Evolutionary conservation across 2,888 invertebrate genomes (phyloP).

Genomic region (Halictus ligatus): DNA sequence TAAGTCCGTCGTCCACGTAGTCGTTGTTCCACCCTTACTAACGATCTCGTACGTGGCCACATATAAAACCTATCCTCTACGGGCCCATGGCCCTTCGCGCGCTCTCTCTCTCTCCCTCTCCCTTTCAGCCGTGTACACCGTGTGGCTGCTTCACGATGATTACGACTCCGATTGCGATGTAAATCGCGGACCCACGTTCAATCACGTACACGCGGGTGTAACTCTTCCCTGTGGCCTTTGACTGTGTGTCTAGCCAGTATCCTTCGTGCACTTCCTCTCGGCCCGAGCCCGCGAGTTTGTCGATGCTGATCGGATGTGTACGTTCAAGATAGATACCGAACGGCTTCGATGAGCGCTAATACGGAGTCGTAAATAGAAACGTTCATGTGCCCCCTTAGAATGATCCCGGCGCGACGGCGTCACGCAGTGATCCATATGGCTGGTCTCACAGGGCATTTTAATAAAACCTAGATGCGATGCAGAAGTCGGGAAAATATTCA

Average conservation of each 20-base stretch:
- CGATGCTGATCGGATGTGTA: conserved; percentile 56
- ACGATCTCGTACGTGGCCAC: conserved; percentile 77
- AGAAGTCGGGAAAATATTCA: background rate
- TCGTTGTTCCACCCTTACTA: conserved; percentile 75
- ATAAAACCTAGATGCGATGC: background rate
- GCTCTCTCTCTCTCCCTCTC: conserved; percentile 19
- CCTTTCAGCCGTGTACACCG: conserved; percentile 49
- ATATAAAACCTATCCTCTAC: conserved; percentile 49
- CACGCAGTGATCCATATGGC: background rate
- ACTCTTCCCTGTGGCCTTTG: conserved; percentile 72
- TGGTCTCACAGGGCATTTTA: background rate
- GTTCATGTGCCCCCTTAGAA: conserved; percentile 15
- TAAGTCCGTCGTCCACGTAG: conserved; percentile 52
- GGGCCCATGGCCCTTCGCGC: conserved; percentile 27
- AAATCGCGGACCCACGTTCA: conserved; percentile 80
- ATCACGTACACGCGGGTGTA: conserved; percentile 77
- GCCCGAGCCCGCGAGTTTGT: conserved; percentile 10
- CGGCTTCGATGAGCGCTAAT: conserved; percentile 46
- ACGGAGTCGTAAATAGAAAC: conserved; percentile 46
- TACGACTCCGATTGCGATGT: conserved; percentile 81
- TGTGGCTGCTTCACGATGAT: conserved; percentile 74
- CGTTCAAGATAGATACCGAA: conserved; percentile 53
- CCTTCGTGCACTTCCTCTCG: background rate
- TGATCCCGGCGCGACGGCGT: conserved; percentile 23
- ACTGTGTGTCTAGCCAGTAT: conserved; percentile 61